Conservation (phyloP, 53 echinoderm and acorn worm species). For the Holothuria leucospilota region DNA sequence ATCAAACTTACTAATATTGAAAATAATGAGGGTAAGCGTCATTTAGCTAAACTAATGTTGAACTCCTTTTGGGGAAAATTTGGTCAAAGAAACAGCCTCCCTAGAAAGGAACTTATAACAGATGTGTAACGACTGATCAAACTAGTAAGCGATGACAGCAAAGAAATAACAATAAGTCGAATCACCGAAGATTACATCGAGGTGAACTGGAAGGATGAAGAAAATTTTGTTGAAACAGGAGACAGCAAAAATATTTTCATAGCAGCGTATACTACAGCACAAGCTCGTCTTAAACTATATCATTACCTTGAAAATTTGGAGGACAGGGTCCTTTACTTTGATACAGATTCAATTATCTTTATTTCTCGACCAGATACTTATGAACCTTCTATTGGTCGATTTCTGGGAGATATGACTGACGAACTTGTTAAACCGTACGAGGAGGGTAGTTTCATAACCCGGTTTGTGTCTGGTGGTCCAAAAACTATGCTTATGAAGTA, state of each 20-base stretch:
- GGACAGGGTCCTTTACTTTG: constrained; percentile 58
- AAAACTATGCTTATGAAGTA: constrained; percentile 73
- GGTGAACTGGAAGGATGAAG: neutral
- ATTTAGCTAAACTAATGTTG: constrained; percentile 64
- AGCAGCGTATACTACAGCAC: constrained; percentile 29
- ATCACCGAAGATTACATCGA: neutral
- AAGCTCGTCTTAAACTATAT: constrained; percentile 21
- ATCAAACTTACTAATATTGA: constrained; percentile 49
- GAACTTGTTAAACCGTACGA: constrained; percentile 58
- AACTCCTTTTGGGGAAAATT: constrained; percentile 73
- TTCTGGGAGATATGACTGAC: constrained; percentile 68
- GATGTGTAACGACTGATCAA: constrained; percentile 18
- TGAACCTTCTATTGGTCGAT: constrained; percentile 54
- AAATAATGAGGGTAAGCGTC: constrained; percentile 52
- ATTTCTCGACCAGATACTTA: constrained; percentile 42
- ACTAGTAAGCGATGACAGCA: neutral
- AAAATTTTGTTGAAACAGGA: neutral
- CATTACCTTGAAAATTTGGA: constrained; percentile 8
- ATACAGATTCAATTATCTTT: constrained; percentile 62
- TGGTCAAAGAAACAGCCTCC: constrained; percentile 49
- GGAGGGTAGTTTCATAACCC: constrained; percentile 65
- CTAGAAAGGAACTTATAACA: neutral
- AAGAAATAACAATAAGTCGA: neutral
- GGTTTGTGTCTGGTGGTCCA: constrained; percentile 68
- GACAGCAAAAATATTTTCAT: constrained; percentile 26